phyloP scores from a whole-genome alignment of 1,140 invertebrate genomes.

The Caenorhabditis tropicalis region DNA sequence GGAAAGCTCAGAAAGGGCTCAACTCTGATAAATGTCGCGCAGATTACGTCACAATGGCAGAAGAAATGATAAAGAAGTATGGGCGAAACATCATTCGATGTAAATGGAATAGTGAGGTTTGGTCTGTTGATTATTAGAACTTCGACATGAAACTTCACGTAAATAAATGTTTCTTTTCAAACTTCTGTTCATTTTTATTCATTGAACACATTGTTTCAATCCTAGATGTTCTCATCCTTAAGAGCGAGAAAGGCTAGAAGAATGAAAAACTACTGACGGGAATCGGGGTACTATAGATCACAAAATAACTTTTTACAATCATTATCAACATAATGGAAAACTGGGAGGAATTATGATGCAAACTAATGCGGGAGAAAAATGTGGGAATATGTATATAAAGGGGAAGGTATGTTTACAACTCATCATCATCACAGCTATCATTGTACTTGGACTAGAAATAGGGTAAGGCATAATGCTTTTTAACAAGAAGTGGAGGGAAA shows the following conservation, averaged over 20 bases:
- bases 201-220: not conserved
- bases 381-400: too few species aligned
- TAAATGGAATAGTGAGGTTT: conserved; percentile 60
- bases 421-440: not conserved
- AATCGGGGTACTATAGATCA: not conserved
- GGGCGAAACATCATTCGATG: conserved; percentile 52
- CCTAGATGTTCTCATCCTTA: too few species aligned
- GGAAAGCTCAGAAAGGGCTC: conserved; percentile 47
- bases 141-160: too few species aligned
- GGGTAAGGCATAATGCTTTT: not conserved
- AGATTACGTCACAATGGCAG: conserved; percentile 52
- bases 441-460: not conserved
- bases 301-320: conserved; percentile 44
- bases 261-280: not conserved
- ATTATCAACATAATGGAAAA: conserved; percentile 28
- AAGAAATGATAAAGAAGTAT: conserved; percentile 59
- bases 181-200: not conserved
- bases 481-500: not conserved
- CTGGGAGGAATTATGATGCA: not conserved
- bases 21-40: conserved; percentile 33
- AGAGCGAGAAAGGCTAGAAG: conserved; percentile 31
- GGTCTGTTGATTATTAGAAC: conserved; percentile 58
- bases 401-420: conserved; percentile 12
- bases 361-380: not conserved
- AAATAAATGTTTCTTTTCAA: not conserved